These are phyloP conservation scores for Agelas oroides DNA, from an alignment of 37 sponge, comb jelly and placozoan species.

Conservation along the genomic window DNA sequence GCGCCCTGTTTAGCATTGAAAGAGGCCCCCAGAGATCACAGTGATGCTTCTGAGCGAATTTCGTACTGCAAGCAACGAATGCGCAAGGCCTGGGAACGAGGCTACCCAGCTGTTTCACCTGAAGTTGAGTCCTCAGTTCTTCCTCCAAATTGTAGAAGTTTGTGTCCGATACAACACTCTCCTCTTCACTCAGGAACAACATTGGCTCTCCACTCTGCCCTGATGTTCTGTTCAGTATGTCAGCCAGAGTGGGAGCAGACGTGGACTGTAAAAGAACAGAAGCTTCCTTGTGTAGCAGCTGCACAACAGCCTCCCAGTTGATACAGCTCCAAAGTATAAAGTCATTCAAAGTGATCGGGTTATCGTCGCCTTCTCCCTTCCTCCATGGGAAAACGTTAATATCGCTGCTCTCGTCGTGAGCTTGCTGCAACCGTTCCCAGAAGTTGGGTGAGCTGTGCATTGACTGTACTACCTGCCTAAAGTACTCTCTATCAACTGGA, in stretches of 20 bases:
- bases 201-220: not conserved
- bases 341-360: conserved; percentile 33
- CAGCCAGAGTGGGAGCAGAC: conserved; percentile 3
- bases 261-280: conserved; percentile 4
- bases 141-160: conserved; percentile 24
- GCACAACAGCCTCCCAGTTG: not conserved
- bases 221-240: not conserved
- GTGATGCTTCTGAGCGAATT: no score
- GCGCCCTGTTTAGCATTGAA: no score
- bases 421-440: conserved; percentile 26
- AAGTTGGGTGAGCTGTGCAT: conserved; percentile 8
- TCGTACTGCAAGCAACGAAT: no score
- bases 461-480: not conserved
- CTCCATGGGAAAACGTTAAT: conserved; percentile 23
- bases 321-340: conserved; percentile 38
- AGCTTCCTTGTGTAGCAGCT: not conserved
- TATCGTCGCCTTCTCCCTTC: not conserved
- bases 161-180: conserved; percentile 2
- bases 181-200: conserved; percentile 35
- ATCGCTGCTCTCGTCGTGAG: not conserved
- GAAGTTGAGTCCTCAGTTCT: conserved; percentile 17
- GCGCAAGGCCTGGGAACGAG: no score
- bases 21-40: no score
- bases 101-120: not conserved
- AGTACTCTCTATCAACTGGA: conserved; percentile 36